phyloP scores from a whole-genome alignment of 1,140 invertebrate genomes.

The Cydia pomonella region DNA sequence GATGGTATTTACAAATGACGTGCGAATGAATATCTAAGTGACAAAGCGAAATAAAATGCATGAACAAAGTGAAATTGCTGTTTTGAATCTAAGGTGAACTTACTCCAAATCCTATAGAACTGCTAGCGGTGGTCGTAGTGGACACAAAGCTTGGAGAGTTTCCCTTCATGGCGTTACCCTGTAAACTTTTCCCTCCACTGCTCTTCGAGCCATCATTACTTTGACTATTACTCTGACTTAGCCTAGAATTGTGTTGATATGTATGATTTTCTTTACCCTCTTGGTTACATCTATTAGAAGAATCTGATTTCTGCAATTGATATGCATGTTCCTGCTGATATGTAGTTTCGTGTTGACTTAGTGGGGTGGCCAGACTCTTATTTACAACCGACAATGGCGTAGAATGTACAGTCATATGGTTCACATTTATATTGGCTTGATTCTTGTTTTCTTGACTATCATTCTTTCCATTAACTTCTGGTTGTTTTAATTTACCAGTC shows the following conservation, averaged over 20 bases:
- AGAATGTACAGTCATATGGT: slow-evolving; percentile 85
- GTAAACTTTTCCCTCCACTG: slow-evolving; percentile 57
- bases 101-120: slow-evolving; percentile 76
- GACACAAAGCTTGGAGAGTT: slow-evolving; percentile 70
- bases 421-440: slow-evolving; percentile 65
- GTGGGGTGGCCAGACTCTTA: slow-evolving; percentile 83
- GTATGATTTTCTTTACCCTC: slow-evolving; percentile 79
- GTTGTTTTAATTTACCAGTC: slow-evolving; percentile 68
- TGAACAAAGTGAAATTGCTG: slow-evolving; percentile 35
- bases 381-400: slow-evolving; percentile 85
- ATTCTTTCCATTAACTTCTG: slow-evolving; percentile 67
- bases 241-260: slow-evolving; percentile 76
- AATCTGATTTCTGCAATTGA: slow-evolving; percentile 79
- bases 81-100: slow-evolving; percentile 43
- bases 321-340: slow-evolving; percentile 77
- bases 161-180: slow-evolving; percentile 63
- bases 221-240: slow-evolving; percentile 74
- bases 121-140: slow-evolving; percentile 60
- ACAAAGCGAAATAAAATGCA: slow-evolving; percentile 32
- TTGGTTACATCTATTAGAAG: slow-evolving; percentile 75
- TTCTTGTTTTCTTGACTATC: slow-evolving; percentile 67
- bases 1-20: slow-evolving; percentile 74
- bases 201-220: slow-evolving; percentile 60
- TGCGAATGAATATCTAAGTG: slow-evolving; percentile 39
- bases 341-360: slow-evolving; percentile 80